Conservation (phyloP, 2,113 vertebrate species). For the Pollimyrus isidori region DNA sequence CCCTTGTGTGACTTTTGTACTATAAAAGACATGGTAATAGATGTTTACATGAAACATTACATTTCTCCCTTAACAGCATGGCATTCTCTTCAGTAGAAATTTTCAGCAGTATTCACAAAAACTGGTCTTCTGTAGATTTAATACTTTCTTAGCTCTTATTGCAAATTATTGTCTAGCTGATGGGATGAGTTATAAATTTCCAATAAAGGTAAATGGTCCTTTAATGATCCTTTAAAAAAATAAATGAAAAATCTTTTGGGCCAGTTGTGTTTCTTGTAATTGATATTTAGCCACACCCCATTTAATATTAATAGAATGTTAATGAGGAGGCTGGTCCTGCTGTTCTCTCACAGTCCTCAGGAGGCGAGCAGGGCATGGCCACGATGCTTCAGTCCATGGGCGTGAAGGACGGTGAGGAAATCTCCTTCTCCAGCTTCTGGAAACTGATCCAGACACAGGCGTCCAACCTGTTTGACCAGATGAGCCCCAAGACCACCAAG, state of each 20-base stretch:
- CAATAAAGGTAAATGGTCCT: neutral
- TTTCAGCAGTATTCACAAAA: neutral
- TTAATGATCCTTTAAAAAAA: no score
- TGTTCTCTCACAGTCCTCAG: conserved; percentile 31
- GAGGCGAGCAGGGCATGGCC: conserved; percentile 48
- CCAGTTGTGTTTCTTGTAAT: neutral
- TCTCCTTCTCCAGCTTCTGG: conserved; percentile 65
- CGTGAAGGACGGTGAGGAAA: conserved; percentile 55
- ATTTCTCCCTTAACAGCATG: neutral
- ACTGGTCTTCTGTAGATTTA: neutral
- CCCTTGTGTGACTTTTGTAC: neutral
- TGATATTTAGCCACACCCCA: neutral
- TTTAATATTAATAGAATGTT: neutral
- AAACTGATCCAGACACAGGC: conserved; percentile 55
- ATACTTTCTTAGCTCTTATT: neutral
- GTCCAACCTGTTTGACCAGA: conserved; percentile 37
- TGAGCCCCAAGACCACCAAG: conserved; percentile 41
- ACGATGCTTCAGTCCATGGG: conserved; percentile 56
- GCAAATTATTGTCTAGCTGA: neutral
- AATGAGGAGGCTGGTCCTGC: neutral
- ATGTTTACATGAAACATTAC: neutral
- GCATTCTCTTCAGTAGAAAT: neutral
- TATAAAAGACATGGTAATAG: neutral
- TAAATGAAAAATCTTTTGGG: no score
- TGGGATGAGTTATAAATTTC: neutral